Percentiles rank a stretch among this genome's conserved stretches.
Evolutionary conservation across 2,113 vertebrate genomes (phyloP).

Genomic region (Phylloscopus whistleri): DNA sequence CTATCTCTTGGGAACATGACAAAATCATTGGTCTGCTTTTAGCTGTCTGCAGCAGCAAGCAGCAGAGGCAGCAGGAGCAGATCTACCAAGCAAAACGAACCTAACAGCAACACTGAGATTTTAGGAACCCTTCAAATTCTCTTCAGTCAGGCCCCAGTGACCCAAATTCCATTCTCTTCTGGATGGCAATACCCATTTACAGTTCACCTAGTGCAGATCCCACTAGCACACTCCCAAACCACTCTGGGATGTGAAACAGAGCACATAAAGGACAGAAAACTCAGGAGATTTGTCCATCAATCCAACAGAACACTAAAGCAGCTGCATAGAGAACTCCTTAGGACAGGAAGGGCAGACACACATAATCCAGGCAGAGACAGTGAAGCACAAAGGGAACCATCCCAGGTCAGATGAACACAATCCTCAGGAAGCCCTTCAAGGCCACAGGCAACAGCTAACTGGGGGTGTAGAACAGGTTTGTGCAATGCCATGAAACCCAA

Average conservation of each 20-base stretch:
- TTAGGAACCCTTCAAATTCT: background rate
- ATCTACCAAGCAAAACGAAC: background rate
- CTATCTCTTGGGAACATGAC: background rate
- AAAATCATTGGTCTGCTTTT: background rate
- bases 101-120: background rate
- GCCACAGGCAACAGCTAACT: background rate
- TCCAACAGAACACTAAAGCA: background rate
- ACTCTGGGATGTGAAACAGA: background rate
- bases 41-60: background rate
- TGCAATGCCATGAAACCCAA: background rate
- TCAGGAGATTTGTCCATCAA: background rate
- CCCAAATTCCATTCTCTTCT: background rate
- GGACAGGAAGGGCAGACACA: background rate
- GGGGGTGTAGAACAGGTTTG: accelerated
- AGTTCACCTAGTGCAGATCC: background rate
- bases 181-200: background rate
- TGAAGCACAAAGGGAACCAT: background rate
- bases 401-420: background rate
- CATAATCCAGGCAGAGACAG: background rate
- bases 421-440: background rate
- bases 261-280: background rate
- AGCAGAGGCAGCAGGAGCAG: background rate
- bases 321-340: background rate
- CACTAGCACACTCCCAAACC: background rate
- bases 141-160: background rate